Evolutionary conservation across 1,140 invertebrate species (phyloP), one percentile per base, ranked within the genome.

Genomic region (Drosophila oshimai): DNA sequence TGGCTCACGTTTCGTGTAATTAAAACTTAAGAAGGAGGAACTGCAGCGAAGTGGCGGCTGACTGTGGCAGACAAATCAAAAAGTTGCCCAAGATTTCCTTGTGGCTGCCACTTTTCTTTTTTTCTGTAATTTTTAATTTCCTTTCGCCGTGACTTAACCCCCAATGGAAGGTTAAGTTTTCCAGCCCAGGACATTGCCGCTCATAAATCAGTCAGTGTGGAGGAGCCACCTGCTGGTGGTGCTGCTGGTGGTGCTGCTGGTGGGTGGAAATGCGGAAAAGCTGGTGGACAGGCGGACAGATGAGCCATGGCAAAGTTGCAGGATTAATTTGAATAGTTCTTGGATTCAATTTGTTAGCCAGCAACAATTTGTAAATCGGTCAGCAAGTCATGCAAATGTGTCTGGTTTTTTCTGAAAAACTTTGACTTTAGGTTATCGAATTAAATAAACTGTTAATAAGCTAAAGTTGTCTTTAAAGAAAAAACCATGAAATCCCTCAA

Each of bases 1-100:
- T 60, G 57, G 24, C 37, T 71, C 68, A 71, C 68, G 68, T 71
- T 71, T 71, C 65, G 26, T 70, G 39, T 71, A 73, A 73, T 73
- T 73, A 73, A 73, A 73, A 73, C 70, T 47, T 54, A 64, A 62
- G 46, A 9, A 60, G 34, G 44, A 20, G 6, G 20, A 22, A 18
- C 33, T 69, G 45, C 33, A 39, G 7, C 33, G 9, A 12, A 17
- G 13, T 17, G 51, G 37, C 53, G 18, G 17, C 34, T 42, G 33
- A 22, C 18, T 50, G 57, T 18, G 41, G 41, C 57, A 45, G 70
- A 53, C 69, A 73, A 64, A 73, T 73, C 68, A 73, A 73, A 73
- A 73, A 73, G 69, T 73, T 73, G 15, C 28, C 29, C 45, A 46
- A 73, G 55, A 73, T 53, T 64, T 60, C 57, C 24, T 29, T 13